Percentiles rank a stretch among this genome's conserved stretches.
Evolutionary conservation across 2,888 invertebrate genomes (phyloP).

Genomic region (Rotaria macrura): DNA sequence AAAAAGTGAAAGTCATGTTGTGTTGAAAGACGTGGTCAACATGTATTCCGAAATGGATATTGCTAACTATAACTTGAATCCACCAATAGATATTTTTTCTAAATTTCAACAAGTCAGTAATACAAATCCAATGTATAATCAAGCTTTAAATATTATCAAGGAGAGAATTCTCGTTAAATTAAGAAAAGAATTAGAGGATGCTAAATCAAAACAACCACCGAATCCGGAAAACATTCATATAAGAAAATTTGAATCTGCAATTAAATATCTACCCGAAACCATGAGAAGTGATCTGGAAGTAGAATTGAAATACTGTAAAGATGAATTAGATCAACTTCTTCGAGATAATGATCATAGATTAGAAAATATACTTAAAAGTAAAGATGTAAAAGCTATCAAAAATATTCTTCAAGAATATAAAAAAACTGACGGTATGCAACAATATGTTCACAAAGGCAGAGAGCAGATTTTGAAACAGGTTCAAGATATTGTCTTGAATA

Average conservation of each 20-base stretch:
- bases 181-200: background rate
- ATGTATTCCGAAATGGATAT: background rate
- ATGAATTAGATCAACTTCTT: background rate
- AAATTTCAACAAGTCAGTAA: background rate
- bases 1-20: background rate
- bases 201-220: background rate
- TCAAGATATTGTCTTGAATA: background rate
- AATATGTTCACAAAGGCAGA: background rate
- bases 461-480: background rate
- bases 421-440: background rate
- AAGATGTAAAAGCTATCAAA: background rate
- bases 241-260: background rate
- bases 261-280: background rate
- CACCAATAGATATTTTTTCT: background rate
- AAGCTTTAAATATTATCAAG: background rate
- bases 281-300: background rate
- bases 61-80: background rate
- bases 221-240: background rate
- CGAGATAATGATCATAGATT: background rate
- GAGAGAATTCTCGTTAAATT: background rate
- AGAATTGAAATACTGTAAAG: background rate
- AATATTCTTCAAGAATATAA: background rate
- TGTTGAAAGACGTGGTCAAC: background rate
- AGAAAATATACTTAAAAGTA: background rate
- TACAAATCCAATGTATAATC: background rate